A percentile compares a stretch with the other conserved stretches of the same genome.
Conservation (phyloP, 37 sponge, comb jelly and placozoan genomes). For the Petrosia ficiformis region DNA sequence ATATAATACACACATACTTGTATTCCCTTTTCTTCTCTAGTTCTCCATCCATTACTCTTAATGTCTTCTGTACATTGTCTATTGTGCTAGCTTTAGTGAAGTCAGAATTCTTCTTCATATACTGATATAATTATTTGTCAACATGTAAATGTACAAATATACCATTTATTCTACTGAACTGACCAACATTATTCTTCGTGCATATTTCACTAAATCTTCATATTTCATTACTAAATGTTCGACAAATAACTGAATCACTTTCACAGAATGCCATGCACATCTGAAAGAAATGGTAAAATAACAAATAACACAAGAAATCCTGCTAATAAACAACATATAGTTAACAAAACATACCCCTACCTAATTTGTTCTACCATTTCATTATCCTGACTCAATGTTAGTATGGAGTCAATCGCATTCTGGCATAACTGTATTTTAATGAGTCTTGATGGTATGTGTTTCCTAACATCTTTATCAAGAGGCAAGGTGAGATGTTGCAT, state of each 20-base stretch:
- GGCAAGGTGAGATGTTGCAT: not conserved
- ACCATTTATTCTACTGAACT: too few relatives aligned
- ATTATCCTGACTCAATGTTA: slow-evolving; percentile 6
- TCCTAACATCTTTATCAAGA: not conserved
- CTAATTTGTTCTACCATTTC: not conserved
- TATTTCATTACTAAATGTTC: slow-evolving; percentile 56
- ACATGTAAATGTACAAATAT: too few relatives aligned
- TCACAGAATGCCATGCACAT: slow-evolving; percentile 46
- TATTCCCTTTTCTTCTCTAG: slow-evolving; percentile 8
- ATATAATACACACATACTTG: not conserved
- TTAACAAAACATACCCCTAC: not conserved
- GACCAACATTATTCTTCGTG: too few relatives aligned
- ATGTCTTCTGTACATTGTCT: slow-evolving; percentile 18
- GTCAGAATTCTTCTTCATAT: slow-evolving; percentile 11
- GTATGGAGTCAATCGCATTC: slow-evolving; percentile 43
- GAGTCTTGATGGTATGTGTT: slow-evolving; percentile 20
- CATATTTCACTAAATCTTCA: too few relatives aligned
- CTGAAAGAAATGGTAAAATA: slow-evolving; percentile 15
- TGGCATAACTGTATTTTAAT: slow-evolving; percentile 12
- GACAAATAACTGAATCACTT: slow-evolving; percentile 58
- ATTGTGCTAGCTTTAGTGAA: slow-evolving; percentile 21
- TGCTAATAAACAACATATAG: not conserved
- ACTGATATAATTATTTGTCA: too few relatives aligned
- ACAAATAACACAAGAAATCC: not conserved
- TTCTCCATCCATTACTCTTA: slow-evolving; percentile 22